phyloP scores from a whole-genome alignment of 1,140 invertebrate genomes.

The Diachasma alloeum region DNA sequence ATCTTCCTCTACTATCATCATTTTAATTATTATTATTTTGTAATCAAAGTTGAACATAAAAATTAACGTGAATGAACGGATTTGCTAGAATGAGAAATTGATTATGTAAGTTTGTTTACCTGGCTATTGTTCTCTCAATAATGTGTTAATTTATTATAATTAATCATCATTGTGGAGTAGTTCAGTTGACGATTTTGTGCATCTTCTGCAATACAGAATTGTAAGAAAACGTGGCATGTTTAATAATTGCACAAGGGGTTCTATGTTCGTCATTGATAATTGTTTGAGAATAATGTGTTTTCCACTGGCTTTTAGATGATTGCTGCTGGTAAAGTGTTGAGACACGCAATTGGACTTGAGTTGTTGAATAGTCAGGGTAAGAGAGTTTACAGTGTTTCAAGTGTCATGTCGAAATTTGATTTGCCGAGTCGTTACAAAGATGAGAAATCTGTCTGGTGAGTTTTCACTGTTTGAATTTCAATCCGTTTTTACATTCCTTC shows the following conservation, averaged over 20 bases:
- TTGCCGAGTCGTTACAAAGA: slow-evolving; percentile 62
- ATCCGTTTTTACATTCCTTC: not conserved
- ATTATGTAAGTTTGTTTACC: slow-evolving; percentile 19
- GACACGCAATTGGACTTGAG: not conserved
- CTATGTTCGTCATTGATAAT: not conserved
- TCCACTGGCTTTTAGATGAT: not conserved
- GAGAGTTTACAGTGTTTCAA: slow-evolving; percentile 4
- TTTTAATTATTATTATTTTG: too few species aligned
- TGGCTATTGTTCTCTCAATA: not conserved
- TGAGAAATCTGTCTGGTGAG: slow-evolving; percentile 68
- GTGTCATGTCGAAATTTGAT: slow-evolving; percentile 57
- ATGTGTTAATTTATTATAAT: not conserved
- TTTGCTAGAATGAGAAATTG: not conserved
- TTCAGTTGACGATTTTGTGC: not conserved
- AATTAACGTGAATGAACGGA: too few species aligned
- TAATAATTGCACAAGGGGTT: too few species aligned
- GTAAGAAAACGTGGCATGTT: not conserved
- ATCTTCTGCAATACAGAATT: too few species aligned
- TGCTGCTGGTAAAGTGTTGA: not conserved
- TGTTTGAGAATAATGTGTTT: not conserved
- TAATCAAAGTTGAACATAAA: too few species aligned
- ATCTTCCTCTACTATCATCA: too few species aligned
- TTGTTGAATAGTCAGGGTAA: not conserved
- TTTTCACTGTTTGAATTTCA: not conserved
- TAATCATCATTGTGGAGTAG: not conserved